Percentiles rank a stretch among this genome's conserved stretches.
Evolutionary conservation across 1,140 invertebrate genomes (phyloP).

Genomic region (Cydia amplana): DNA sequence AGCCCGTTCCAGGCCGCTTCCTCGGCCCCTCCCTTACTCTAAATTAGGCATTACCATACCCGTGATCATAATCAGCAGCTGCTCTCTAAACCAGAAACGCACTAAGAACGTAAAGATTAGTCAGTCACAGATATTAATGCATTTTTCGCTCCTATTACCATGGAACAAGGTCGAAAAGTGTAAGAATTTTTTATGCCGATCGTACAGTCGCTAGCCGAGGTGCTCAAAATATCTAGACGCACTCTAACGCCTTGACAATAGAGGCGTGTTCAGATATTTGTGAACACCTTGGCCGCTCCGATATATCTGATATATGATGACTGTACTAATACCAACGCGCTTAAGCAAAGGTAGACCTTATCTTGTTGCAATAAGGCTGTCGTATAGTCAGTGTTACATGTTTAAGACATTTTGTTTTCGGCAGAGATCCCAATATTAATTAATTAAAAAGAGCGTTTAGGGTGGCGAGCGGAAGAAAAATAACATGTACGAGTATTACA

Average conservation of each 20-base stretch:
- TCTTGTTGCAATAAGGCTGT: not conserved
- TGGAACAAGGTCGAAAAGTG: not conserved
- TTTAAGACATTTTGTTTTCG: not conserved
- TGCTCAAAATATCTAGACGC: not conserved
- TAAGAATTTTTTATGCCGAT: not conserved
- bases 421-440: slow-evolving; percentile 61
- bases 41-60: slow-evolving; percentile 67
- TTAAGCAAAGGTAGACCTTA: not conserved
- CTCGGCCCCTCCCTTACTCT: slow-evolving; percentile 59
- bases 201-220: not conserved
- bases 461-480: slow-evolving; percentile 64
- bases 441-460: slow-evolving; percentile 62
- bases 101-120: slow-evolving; percentile 10
- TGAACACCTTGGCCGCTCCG: too few relatives aligned
- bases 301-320: too few relatives aligned
- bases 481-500: slow-evolving; percentile 42
- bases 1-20: slow-evolving; percentile 48
- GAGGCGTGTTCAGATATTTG: too few relatives aligned
- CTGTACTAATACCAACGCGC: not conserved
- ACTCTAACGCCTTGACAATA: too few relatives aligned
- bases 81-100: slow-evolving; percentile 10
- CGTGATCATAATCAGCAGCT: slow-evolving; percentile 60
- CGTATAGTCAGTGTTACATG: not conserved
- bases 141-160: not conserved
- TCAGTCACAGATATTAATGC: not conserved